Conservation (phyloP, 2,113 vertebrate genomes). For the Lepus timidus region DNA sequence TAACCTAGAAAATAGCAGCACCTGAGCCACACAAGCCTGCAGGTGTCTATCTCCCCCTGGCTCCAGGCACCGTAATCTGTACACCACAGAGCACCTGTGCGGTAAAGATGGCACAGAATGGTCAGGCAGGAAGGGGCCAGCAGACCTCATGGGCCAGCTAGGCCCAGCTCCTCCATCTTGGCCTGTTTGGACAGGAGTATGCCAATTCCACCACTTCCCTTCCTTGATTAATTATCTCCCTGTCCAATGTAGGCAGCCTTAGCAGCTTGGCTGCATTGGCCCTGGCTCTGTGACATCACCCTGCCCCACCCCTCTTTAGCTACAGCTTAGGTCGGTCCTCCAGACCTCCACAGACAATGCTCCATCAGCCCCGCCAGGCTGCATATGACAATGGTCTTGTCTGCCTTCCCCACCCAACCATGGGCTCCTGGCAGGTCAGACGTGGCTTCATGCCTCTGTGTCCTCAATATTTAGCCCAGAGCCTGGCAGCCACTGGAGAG, state of each 20-base stretch:
- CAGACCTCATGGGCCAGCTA: background rate
- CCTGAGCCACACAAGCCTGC: background rate
- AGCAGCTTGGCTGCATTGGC: background rate
- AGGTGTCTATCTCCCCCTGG: background rate
- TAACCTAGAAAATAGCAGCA: background rate
- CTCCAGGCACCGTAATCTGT: background rate
- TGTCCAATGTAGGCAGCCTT: background rate
- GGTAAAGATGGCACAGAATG: background rate
- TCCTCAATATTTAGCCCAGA: background rate
- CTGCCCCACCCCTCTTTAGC: too few relatives aligned
- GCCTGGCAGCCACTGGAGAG: background rate
- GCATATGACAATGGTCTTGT: background rate
- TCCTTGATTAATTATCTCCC: background rate
- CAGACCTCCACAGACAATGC: background rate
- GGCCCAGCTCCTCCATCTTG: background rate
- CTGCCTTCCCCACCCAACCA: background rate
- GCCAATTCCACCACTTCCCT: background rate
- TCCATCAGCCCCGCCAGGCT: background rate
- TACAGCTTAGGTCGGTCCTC: background rate
- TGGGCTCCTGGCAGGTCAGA: background rate
- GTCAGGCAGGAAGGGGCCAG: background rate
- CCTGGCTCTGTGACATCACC: background rate
- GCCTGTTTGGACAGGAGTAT: background rate
- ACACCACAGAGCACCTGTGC: fast-evolving
- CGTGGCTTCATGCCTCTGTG: background rate